These are phyloP conservation scores for Chloropsis hardwickii DNA, from an alignment of 2,113 vertebrate genomes.

Conservation along the genomic window DNA sequence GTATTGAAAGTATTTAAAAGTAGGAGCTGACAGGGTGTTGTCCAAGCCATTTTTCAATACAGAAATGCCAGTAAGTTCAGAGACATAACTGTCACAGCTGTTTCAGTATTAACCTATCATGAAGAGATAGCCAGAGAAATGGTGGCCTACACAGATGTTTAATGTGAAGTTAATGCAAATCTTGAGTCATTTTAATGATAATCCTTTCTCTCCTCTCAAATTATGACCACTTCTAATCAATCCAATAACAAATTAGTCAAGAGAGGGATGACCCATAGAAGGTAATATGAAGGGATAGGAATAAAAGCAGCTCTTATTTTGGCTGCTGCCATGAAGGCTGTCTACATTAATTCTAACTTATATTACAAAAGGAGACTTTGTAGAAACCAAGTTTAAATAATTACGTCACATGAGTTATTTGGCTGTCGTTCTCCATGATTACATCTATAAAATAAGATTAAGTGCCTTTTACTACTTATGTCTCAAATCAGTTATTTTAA, in stretches of 20 bases:
- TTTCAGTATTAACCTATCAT: not conserved
- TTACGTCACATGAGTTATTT: not conserved
- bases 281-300: not conserved
- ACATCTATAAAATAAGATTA: not conserved
- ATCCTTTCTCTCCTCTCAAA: not conserved
- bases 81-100: not conserved
- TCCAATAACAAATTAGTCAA: not conserved
- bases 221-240: not conserved
- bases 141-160: not conserved
- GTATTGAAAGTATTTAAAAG: not conserved
- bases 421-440: not conserved
- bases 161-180: not conserved
- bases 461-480: not conserved
- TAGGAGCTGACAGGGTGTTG: not conserved
- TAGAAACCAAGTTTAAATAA: not conserved
- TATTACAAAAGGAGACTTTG: not conserved
- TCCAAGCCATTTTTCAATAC: not conserved
- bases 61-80: not conserved
- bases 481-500: not conserved
- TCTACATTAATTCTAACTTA: not conserved
- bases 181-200: not conserved
- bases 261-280: not conserved
- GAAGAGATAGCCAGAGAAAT: not conserved
- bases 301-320: not conserved
- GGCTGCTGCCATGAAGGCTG: not conserved